Evolutionary conservation across 2,797 vertebrate genomes (phyloP), one percentile per base, ranked within the genome.

Genomic region (Rhinella marina): DNA sequence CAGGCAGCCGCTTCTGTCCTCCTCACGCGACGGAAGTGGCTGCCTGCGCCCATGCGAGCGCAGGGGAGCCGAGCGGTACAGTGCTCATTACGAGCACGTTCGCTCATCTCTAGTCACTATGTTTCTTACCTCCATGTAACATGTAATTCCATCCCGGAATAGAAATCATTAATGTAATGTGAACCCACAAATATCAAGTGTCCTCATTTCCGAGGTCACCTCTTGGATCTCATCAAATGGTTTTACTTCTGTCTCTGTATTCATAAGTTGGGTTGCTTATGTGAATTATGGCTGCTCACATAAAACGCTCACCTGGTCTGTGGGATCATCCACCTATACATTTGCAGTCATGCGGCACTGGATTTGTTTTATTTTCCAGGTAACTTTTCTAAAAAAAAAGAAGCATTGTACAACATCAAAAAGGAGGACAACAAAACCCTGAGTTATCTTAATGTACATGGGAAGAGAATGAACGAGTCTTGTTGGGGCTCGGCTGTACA

Each of bases 291-390:
- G 77, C 11, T n/a, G 8, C 48, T 16, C 59, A 32, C 83, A 85
- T 76, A 54, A 87, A 82, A 87, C 19, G 77, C 61, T 87, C 66
- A 82, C 78, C 86, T 82, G 86, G 57, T 68, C 64, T 59, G 14
- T 21, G 16, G 66, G 54, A 23, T 82, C 59, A 66, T 19, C 10
- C 27, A 2, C 68, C 68, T 87, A 64, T 66, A 87, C 25, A 77
- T 7, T 6, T 56, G 41, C 80, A 82, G 62, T 87, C 86, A 82
- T 82, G 86, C 79, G 50, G 59, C 72, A 56, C 17, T 17, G 23
- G 23, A 82, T 76, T 82, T 27, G 62, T 62, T 52, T 62, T 82
- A 82, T 81, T 70, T 73, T 59, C 6, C 66, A 64, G 73, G 41
- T 16, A n/a, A 59, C 59, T n/a, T 59, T 61, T 59, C 6, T 23